Percentiles rank a stretch among this genome's conserved stretches.
phyloP scores from a whole-genome alignment of 2,888 invertebrate genomes.

The Xestia sexstrigata region DNA sequence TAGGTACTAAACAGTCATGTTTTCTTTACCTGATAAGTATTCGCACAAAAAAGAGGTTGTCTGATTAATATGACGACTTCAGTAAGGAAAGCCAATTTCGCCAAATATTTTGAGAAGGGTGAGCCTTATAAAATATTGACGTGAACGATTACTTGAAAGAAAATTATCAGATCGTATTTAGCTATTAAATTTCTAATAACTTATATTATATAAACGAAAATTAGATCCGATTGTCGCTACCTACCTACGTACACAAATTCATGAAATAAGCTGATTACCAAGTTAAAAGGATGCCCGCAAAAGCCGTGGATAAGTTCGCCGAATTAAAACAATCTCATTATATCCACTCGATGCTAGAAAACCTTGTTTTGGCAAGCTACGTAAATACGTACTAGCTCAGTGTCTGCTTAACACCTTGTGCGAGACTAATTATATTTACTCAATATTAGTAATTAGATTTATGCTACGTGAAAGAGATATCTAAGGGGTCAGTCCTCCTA shows the following conservation, averaged over 20 bases:
- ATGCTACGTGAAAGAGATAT: constrained; percentile 26
- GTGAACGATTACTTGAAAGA: constrained; percentile 2
- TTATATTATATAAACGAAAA: constrained; percentile 51
- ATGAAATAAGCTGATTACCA: constrained; percentile 85
- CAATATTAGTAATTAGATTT: constrained; percentile 34
- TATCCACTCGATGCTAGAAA: constrained; percentile 74
- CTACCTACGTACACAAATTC: constrained; percentile 75
- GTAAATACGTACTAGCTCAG: constrained; percentile 33
- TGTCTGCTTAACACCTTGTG: constrained; percentile 27
- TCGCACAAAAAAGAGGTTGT: constrained; percentile 15
- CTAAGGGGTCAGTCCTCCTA: neutral
- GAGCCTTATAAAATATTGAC: constrained; percentile 23
- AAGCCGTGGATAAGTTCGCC: constrained; percentile 74
- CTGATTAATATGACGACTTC: constrained; percentile 24
- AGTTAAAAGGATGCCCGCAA: constrained; percentile 81
- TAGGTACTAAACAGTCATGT: neutral
- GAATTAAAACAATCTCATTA: constrained; percentile 85
- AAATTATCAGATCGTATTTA: constrained; percentile 3
- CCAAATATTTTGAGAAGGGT: constrained; percentile 33
- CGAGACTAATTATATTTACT: constrained; percentile 38
- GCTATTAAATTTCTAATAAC: neutral
- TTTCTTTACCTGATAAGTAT: neutral
- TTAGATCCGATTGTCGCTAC: constrained; percentile 70
- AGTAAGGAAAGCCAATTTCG: constrained; percentile 19
- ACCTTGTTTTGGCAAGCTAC: constrained; percentile 72